phyloP scores from a whole-genome alignment of 2,797 vertebrate genomes.

The Crocodylus rhombifer region DNA sequence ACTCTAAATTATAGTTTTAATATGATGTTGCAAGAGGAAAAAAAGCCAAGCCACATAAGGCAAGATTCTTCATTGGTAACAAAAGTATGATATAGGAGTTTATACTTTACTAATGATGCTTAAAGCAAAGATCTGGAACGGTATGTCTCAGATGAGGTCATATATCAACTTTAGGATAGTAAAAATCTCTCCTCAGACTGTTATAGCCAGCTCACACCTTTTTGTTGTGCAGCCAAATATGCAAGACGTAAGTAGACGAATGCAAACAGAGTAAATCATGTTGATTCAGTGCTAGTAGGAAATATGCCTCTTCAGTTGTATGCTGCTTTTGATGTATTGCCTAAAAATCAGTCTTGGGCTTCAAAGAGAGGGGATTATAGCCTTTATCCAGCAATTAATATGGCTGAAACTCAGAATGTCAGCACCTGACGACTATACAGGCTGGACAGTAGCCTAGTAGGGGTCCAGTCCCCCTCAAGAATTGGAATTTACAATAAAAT shows the following conservation, averaged over 20 bases:
- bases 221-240: constrained; percentile 82
- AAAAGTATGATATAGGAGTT: constrained; percentile 64
- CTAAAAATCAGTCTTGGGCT: constrained; percentile 91
- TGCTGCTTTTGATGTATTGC: constrained; percentile 88
- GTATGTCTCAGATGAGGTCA: constrained; percentile 78
- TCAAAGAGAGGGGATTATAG: constrained; percentile 96
- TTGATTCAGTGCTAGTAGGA: constrained; percentile 80
- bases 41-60: constrained; percentile 3
- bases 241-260: constrained; percentile 78
- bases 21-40: constrained; percentile 11
- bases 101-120: constrained; percentile 76
- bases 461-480: constrained; percentile 87
- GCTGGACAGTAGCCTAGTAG: constrained; percentile 88
- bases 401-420: constrained; percentile 91
- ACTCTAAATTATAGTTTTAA: constrained; percentile 74
- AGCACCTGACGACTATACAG: constrained; percentile 89
- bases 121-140: constrained; percentile 76
- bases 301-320: constrained; percentile 83
- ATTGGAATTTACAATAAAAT: constrained; percentile 81
- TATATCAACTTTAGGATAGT: constrained; percentile 78
- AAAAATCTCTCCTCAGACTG: constrained; percentile 71
- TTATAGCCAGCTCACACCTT: constrained; percentile 81
- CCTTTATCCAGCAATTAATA: constrained; percentile 98
- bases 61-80: constrained; percentile 61
- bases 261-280: constrained; percentile 82